Evolutionary conservation across 2,797 vertebrate species (phyloP), one percentile per base, ranked within the genome.

Genomic region (Tenualosa ilisha): DNA sequence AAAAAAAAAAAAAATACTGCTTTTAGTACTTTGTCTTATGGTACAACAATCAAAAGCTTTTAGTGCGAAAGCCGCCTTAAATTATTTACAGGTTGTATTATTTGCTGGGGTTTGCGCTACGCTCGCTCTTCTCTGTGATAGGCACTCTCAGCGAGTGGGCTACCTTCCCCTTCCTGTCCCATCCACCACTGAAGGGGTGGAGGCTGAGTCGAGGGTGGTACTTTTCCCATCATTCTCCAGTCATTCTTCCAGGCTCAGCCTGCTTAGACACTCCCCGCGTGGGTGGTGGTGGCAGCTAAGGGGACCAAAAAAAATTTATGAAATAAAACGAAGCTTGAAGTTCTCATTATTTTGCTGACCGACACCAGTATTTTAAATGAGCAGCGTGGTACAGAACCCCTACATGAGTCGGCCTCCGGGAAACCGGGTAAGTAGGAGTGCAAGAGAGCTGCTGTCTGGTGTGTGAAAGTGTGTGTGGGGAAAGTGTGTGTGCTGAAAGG

Each of bases 81-180:
- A 98, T 98, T 95, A 98, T 99, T 99, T 93, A 99, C 89, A 68
- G 63, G 89, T 89, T 87, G 91, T 88, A 90, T 92, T 90, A 93
- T 93, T 92, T 92, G 90, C 89, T 90, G 88, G 88, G 88, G 87
- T 93, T 92, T 91, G 85, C 93, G 65, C 85, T 89, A 93, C 92
- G 94, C 91, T 79, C 17, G 91, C 91, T 89, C 90, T 87, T 87
- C 81, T 65, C 91, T 91, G 90, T 94, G 94, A 95, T 94, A 92
- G 93, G 89, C 91, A 92, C 96, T 96, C 96, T 96, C 95, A 88
- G 95, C 22, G 17, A 26, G 82, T 40, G 40, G 17, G 15, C 40
- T 22, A 22, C 72, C 17, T 79, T 94, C 92, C 91, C 88, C 43
- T 90, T 11, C 94, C 83, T 92, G 93, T 90, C 86, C 90, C 90